A percentile compares a stretch with the other conserved stretches of the same genome.
These are phyloP conservation scores for Tenthredo mesomela DNA, from an alignment of 2,888 invertebrate genomes.

Conservation along the genomic window DNA sequence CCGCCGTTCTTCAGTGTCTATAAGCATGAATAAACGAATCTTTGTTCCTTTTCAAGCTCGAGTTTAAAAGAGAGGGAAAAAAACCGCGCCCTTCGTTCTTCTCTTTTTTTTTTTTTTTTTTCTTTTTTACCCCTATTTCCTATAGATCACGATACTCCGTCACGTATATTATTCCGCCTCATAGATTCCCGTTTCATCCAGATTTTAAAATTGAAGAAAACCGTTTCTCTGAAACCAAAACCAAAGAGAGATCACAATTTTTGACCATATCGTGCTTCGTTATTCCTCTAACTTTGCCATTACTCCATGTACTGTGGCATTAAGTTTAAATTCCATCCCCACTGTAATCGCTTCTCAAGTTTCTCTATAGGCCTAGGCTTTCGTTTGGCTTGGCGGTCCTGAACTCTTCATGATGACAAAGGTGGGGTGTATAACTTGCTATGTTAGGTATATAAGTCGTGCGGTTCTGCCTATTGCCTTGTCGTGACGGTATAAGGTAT, in stretches of 20 bases:
- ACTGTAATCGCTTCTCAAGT: conserved; percentile 10
- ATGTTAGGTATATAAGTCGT: not conserved
- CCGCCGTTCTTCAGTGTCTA: conserved; percentile 15
- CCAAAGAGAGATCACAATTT: not conserved
- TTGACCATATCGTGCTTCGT: not conserved
- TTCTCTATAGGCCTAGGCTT: not conserved
- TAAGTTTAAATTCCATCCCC: not conserved
- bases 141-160: not conserved
- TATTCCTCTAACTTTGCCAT: not conserved
- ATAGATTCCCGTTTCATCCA: not conserved
- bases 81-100: conserved; percentile 4
- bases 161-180: not conserved
- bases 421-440: not conserved
- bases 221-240: not conserved
- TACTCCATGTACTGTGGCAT: not conserved
- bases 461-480: not conserved
- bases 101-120: not conserved
- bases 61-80: not conserved
- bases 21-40: conserved; percentile 36
- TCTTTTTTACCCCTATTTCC: not conserved
- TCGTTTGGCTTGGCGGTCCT: conserved; percentile 1
- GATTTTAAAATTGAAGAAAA: too few relatives aligned
- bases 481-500: conserved; percentile 6
- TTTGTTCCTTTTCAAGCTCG: not conserved
- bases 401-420: not conserved